phyloP scores from a whole-genome alignment of 2,113 vertebrate species.

The Gymnorhina tibicen region DNA sequence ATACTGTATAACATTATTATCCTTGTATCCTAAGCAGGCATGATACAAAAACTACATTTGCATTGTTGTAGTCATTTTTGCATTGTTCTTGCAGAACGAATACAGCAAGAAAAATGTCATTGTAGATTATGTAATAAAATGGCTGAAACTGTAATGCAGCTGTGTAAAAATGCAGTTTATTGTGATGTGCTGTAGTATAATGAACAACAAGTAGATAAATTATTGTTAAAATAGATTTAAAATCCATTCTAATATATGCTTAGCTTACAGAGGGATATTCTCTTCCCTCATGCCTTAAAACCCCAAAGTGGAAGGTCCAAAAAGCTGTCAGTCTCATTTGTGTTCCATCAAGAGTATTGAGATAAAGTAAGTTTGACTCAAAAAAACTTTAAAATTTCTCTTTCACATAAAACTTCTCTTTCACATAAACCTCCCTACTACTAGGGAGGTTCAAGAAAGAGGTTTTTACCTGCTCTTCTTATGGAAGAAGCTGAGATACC shows the following conservation, averaged over 20 bases:
- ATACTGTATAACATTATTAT: background rate
- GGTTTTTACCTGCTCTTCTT: background rate
- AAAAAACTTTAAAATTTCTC: background rate
- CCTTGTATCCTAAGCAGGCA: background rate
- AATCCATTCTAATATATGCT: background rate
- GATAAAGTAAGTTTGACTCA: background rate
- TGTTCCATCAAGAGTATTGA: background rate
- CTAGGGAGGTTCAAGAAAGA: background rate
- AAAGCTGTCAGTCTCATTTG: background rate
- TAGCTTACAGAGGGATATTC: background rate
- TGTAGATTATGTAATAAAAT: constrained; percentile 10
- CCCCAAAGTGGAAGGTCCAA: background rate
- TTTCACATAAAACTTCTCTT: background rate
- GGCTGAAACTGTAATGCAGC: constrained; percentile 13
- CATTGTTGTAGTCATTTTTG: constrained; percentile 28
- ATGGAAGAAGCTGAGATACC: background rate
- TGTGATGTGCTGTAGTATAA: background rate
- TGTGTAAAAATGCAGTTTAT: constrained; percentile 1
- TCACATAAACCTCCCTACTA: no score
- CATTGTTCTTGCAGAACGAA: constrained; percentile 5
- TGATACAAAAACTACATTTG: constrained; percentile 5
- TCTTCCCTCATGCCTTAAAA: background rate
- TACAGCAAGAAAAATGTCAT: background rate
- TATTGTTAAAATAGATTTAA: constrained; percentile 38
- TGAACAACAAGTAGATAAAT: constrained; percentile 7